Base-by-base conservation (phyloP, 2,113 vertebrate genomes). In the Pyrgilauda ruficollis region DNA sequence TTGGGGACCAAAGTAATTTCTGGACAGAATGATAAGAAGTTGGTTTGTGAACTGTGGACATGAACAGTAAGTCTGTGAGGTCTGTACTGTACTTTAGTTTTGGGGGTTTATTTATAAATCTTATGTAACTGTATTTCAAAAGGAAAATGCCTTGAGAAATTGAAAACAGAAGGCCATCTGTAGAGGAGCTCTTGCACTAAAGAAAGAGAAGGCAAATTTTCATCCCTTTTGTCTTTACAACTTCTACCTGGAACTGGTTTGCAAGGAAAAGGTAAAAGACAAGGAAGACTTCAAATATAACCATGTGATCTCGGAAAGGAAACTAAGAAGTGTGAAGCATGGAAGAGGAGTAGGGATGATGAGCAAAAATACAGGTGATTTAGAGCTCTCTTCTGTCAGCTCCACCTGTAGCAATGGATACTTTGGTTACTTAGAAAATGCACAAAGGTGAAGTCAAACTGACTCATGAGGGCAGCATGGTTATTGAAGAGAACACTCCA, bases 351-450 rank as follows among this genome's bases (percentile, higher is more conserved):
- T 17, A 76, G 31, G 10, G 23, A 44, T n/a, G 9, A 28, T 66
- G 8, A 22, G 8, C 11, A 56, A 30, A 78, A 89, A 11, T 26
- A 17, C 15, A 61, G 22, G 33, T 17, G 30, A 53, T 30, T 67
- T n/a, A 31, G 28, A 83, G 46, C 18, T 66, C 28, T 50, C 33
- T 46, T 78, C 44, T 82, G 13, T 22, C 49, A 69, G 39, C 13
- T 61, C 49, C 31, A 33, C 2, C 0, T 28, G 35, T 47, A 50
- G 44, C 7, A 50, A 4, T 9, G 10, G 23, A 7, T 47, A 3
- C 15, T 69, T 56, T 3, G 52, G 35, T 62, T 94, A 66, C 50
- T 37, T 47, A 61, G 64, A 62, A 81, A 43, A 52, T 27, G 14
- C 35, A 43, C 14, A 43, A 56, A 31, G 30, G 12, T 37, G 5